Conservation (phyloP, 2,113 vertebrate genomes). For the Neolamprologus kungweensis region DNA sequence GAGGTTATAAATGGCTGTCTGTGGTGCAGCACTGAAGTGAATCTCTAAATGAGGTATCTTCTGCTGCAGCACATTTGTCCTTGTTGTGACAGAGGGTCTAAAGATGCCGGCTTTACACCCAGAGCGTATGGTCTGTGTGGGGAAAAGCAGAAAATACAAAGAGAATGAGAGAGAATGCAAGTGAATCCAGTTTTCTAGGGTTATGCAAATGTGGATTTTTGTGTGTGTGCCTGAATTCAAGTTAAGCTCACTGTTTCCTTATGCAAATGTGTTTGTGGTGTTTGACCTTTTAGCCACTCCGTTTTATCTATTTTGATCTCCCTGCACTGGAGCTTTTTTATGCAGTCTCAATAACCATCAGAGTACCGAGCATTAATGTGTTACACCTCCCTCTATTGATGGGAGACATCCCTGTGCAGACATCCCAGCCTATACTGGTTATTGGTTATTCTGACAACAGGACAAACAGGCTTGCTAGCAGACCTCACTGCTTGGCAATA, state of each 20-base stretch:
- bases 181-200: background rate
- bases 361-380: background rate
- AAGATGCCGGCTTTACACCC: background rate
- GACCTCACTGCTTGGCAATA: background rate
- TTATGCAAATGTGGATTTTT: background rate
- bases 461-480: background rate
- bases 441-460: background rate
- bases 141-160: background rate
- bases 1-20: background rate
- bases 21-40: background rate
- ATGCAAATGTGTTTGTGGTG: background rate
- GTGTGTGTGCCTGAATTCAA: background rate
- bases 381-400: background rate
- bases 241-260: background rate
- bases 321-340: background rate
- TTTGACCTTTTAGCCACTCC: background rate
- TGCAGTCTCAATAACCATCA: background rate
- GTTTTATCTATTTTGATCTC: background rate
- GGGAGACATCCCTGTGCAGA: background rate
- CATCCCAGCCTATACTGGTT: background rate
- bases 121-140: background rate
- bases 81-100: background rate
- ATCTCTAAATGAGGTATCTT: background rate
- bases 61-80: background rate
- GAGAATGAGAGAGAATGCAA: background rate